Evolutionary conservation across 1,140 invertebrate species (phyloP).

Genomic region (Drosophila sturtevanti): DNA sequence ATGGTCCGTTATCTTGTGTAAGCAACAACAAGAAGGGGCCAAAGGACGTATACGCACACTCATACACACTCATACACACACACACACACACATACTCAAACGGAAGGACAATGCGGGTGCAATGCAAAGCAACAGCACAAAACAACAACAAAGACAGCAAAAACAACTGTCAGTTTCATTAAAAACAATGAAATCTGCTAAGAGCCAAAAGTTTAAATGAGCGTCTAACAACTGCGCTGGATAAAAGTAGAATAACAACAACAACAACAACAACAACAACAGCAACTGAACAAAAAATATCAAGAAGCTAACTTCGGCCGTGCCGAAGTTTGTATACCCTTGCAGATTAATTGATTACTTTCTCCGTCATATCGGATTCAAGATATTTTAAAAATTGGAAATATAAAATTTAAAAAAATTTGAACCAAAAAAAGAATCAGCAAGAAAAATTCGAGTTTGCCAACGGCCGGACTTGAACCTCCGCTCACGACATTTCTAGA

Average conservation of each 20-base stretch:
- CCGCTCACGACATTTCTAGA: too few relatives aligned
- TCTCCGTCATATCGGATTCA: too few relatives aligned
- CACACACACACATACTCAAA: background rate
- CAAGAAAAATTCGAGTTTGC: too few relatives aligned
- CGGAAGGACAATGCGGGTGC: slow-evolving; percentile 60
- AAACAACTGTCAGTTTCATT: slow-evolving; percentile 74
- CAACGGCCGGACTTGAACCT: too few relatives aligned
- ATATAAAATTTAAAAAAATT: too few relatives aligned
- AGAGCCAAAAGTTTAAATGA: slow-evolving; percentile 79
- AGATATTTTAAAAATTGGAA: too few relatives aligned
- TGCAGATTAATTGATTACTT: too few relatives aligned
- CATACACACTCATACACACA: slow-evolving; percentile 8
- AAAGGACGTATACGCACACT: slow-evolving; percentile 12
- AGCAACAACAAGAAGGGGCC: slow-evolving; percentile 46
- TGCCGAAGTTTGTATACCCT: too few relatives aligned
- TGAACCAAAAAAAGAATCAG: too few relatives aligned
- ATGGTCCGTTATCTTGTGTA: slow-evolving; percentile 70
- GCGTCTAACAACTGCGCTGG: slow-evolving; percentile 64
- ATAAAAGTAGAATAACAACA: slow-evolving; percentile 38
- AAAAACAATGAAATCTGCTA: slow-evolving; percentile 80
- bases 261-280: slow-evolving; percentile 11
- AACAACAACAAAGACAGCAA: too few relatives aligned
- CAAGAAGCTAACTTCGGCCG: too few relatives aligned
- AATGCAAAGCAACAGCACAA: slow-evolving; percentile 58
- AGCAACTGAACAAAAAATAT: too few relatives aligned